Percentiles rank a stretch among this genome's conserved stretches.
These are phyloP conservation scores for Lysandra bellargus DNA, from an alignment of 2,888 invertebrate species.

Conservation along the genomic window DNA sequence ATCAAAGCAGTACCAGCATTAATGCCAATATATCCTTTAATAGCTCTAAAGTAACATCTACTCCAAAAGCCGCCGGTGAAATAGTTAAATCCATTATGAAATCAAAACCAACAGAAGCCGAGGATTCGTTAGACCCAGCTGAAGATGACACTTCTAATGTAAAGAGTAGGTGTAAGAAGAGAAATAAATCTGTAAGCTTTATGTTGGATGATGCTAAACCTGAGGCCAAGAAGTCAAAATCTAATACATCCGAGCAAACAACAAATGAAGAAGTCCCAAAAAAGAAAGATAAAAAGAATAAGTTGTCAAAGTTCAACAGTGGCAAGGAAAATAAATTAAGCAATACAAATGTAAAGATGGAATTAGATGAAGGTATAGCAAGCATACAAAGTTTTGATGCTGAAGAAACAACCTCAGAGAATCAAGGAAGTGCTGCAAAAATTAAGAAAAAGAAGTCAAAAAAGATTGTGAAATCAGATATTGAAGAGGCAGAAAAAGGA, in stretches of 20 bases:
- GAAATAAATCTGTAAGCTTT: conserved; percentile 71
- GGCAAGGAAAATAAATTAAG: conserved; percentile 41
- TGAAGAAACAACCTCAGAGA: conserved; percentile 28
- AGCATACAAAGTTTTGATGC: conserved; percentile 38
- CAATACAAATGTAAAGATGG: conserved; percentile 30
- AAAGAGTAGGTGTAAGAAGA: conserved; percentile 58
- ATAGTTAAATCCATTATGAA: conserved; percentile 63
- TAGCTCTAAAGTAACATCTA: conserved; percentile 51
- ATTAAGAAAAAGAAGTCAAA: conserved; percentile 35
- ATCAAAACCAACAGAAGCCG: conserved; percentile 42
- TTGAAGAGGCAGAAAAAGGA: conserved; percentile 5
- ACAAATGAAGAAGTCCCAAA: conserved; percentile 33
- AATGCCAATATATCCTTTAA: conserved; percentile 39
- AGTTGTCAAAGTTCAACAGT: conserved; percentile 49
- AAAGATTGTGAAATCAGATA: conserved; percentile 7
- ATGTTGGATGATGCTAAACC: conserved; percentile 64
- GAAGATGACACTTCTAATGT: conserved; percentile 36
- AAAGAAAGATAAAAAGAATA: conserved; percentile 44
- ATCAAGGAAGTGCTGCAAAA: conserved; percentile 31
- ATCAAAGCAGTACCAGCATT: conserved; percentile 44
- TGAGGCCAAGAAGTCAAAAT: conserved; percentile 61
- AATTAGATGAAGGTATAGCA: conserved; percentile 39
- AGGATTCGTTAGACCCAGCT: conserved; percentile 45
- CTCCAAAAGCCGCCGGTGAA: conserved; percentile 46
- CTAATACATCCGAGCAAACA: conserved; percentile 48